phyloP scores from a whole-genome alignment of 2,797 vertebrate species.

The Perodicticus potto region DNA sequence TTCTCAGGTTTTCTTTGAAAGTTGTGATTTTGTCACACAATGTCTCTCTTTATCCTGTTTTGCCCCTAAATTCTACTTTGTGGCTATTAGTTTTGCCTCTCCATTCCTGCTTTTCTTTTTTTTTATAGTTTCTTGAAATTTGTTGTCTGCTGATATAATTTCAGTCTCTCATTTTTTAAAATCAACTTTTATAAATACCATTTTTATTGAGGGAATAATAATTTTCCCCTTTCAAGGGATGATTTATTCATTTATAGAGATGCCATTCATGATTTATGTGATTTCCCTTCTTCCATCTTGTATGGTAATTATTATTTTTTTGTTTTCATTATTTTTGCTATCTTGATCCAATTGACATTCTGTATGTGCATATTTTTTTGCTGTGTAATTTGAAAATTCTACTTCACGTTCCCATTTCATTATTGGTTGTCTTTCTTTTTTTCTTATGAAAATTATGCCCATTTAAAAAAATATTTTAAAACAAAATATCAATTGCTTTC shows the following conservation, averaged over 20 bases:
- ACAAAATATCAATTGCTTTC: neutral
- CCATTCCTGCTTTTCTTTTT: neutral
- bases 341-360: neutral
- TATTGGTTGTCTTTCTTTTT: neutral
- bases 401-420: neutral
- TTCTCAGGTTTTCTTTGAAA: neutral
- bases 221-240: neutral
- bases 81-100: neutral
- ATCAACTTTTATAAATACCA: neutral
- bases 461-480: conserved; percentile 12
- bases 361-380: neutral
- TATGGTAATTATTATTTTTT: neutral
- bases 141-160: neutral
- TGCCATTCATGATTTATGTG: neutral
- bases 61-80: neutral
- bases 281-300: neutral
- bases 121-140: neutral
- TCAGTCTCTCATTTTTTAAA: neutral
- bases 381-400: neutral
- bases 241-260: neutral
- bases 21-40: neutral
- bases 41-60: neutral
- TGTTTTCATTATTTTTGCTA: neutral
- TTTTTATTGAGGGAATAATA: neutral
- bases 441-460: neutral